Evolutionary conservation across 2,797 vertebrate species (phyloP).

Genomic region (Macropus fuliginosus): DNA sequence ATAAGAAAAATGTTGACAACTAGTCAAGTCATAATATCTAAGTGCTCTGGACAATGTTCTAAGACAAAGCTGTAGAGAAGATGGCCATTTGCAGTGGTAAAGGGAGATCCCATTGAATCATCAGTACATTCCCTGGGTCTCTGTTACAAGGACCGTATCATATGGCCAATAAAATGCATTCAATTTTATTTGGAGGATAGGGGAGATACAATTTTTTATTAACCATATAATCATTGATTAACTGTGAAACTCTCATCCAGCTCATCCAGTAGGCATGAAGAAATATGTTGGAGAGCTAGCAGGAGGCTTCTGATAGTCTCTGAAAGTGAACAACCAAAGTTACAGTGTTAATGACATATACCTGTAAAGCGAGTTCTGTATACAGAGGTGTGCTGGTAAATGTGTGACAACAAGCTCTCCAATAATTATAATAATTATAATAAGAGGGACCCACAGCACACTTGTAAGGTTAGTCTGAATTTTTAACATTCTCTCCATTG

Average conservation of each 20-base stretch:
- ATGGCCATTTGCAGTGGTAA: not conserved
- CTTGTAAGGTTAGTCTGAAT: not conserved
- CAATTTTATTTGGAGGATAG: not conserved
- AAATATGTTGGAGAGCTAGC: not conserved
- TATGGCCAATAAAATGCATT: not conserved
- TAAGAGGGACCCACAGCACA: not conserved
- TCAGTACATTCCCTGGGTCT: not conserved
- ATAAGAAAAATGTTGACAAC: slow-evolving; percentile 14
- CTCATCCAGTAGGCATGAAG: not conserved
- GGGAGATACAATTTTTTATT: not conserved
- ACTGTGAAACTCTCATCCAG: not conserved
- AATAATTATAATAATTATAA: not conserved
- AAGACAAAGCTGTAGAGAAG: not conserved
- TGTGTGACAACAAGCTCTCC: not conserved
- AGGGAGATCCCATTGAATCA: not conserved
- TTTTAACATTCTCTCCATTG: not conserved
- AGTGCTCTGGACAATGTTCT: not conserved
- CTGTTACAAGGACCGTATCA: not conserved
- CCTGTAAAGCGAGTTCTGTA: not conserved
- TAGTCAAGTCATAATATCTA: not conserved
- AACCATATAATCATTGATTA: not conserved
- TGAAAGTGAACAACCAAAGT: not conserved
- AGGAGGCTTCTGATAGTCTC: not conserved
- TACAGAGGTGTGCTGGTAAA: not conserved
- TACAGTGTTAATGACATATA: not conserved